Conservation (phyloP, 2,113 vertebrate genomes). For the Clinocottus analis region DNA sequence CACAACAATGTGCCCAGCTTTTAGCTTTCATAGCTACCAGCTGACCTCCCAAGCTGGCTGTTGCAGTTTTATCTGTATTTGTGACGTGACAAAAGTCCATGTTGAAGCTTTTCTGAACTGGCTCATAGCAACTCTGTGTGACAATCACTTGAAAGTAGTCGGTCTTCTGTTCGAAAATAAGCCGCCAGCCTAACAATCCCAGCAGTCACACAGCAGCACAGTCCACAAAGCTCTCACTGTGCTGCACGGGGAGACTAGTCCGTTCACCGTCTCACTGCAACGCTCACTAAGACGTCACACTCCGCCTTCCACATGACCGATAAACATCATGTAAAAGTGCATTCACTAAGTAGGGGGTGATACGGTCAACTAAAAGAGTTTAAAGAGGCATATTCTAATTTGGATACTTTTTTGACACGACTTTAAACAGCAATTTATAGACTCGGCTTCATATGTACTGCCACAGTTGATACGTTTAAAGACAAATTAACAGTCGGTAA, state of each 20-base stretch:
- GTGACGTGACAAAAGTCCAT: too few species aligned
- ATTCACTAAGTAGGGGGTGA: not conserved
- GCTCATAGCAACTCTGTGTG: too few species aligned
- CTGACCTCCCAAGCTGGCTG: too few species aligned
- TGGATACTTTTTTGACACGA: not conserved
- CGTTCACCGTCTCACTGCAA: slow-evolving; percentile 26
- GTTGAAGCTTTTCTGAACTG: too few species aligned
- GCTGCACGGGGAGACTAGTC: too few species aligned
- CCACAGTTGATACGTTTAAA: too few species aligned
- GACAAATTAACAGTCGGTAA: not conserved
- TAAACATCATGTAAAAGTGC: not conserved
- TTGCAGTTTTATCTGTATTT: too few species aligned
- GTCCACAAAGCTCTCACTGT: slow-evolving; percentile 79
- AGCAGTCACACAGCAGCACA: slow-evolving; percentile 72
- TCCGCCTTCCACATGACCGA: not conserved
- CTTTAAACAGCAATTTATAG: not conserved
- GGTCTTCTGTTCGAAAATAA: slow-evolving; percentile 65
- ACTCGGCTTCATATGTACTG: too few species aligned
- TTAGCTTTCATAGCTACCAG: too few species aligned
- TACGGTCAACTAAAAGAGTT: not conserved
- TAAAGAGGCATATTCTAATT: not conserved
- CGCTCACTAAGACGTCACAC: slow-evolving; percentile 7
- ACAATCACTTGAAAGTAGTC: slow-evolving; percentile 15
- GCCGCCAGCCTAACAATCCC: slow-evolving; percentile 59
- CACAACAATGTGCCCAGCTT: too few species aligned